Evolutionary conservation across 1,140 invertebrate species (phyloP).

Genomic region (Thaumetopoea pityocampa): DNA sequence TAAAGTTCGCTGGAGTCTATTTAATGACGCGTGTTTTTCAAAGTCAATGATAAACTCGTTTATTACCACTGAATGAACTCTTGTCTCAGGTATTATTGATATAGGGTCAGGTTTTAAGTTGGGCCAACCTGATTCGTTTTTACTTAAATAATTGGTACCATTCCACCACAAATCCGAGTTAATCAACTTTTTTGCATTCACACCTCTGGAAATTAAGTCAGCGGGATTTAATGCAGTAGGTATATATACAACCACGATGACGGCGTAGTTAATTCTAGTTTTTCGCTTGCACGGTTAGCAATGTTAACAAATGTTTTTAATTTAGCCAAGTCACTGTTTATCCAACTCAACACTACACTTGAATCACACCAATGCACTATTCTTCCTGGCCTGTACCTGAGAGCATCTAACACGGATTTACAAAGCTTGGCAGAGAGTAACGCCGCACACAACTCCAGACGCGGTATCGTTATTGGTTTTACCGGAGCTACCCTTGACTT

Average conservation of each 20-base stretch:
- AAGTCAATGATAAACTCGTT: neutral
- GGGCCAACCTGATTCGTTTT: constrained; percentile 13
- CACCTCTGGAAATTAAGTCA: constrained; percentile 14
- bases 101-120: constrained; percentile 1
- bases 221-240: constrained; percentile 16
- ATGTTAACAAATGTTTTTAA: constrained; percentile 23
- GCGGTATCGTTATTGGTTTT: constrained; percentile 21
- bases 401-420: constrained; percentile 17
- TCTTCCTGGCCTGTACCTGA: constrained; percentile 8
- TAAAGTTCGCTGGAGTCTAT: constrained; percentile 12
- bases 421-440: constrained; percentile 16
- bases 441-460: constrained; percentile 23
- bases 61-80: neutral
- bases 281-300: constrained; percentile 18
- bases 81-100: constrained; percentile 15
- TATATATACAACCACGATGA: constrained; percentile 17
- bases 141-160: constrained; percentile 9
- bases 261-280: constrained; percentile 1
- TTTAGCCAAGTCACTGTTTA: constrained; percentile 1
- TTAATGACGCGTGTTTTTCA: constrained; percentile 13
- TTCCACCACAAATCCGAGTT: constrained; percentile 11
- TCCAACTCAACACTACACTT: constrained; percentile 20
- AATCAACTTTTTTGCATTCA: neutral
- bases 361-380: constrained; percentile 27
- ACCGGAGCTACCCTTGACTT: constrained; percentile 24